Evolutionary conservation across 2,888 invertebrate genomes (phyloP), one percentile per base, ranked within the genome.

Genomic region (Subacronicta megacephala): DNA sequence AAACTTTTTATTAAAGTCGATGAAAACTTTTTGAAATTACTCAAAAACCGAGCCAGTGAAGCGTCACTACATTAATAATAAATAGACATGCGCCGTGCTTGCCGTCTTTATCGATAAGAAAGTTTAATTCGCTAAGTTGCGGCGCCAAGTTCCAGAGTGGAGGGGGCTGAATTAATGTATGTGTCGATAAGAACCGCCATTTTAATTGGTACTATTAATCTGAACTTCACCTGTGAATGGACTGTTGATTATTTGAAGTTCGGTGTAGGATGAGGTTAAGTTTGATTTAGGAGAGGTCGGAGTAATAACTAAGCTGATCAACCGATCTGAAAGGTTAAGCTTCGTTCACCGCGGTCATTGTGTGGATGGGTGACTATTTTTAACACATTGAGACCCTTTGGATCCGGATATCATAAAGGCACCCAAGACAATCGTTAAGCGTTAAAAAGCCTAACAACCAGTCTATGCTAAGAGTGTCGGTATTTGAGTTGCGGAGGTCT

Each of bases 131-230:
- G 64, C 60, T 69, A 77, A 77, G 55, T 74, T 74, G 49, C 15
- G 45, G 45, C 43, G 16, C 55, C 23, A 60, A 68, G 43, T 67
- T 65, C 15, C 44, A 50, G 46, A 44, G 38, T 33, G 33, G 49
- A 23, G 9, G 50, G 20, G 38, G 33, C 44, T 59, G 43, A 77
- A 70, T 77, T 72, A 76, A 72, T 76, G 70, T 62, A 54, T 62
- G 23, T 47, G 47, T 56, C 72, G 72, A 76, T 77, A 77, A 72
- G 72, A 58, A 29, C 43, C 44, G 47, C 53, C 54, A 67, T 60
- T 73, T 76, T 63, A 71, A 77, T 73, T 69, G 71, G 45, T 44
- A 45, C 62, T 55, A 73, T 78, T 75, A 77, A 73, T 75, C 57
- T 67, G 13, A 69, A 69, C 62, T 75, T 77, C 53, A 64, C 61